Percentiles rank a stretch among this genome's conserved stretches.
Evolutionary conservation across 1,140 invertebrate species (phyloP).

Genomic region (Drosophila nikananu): DNA sequence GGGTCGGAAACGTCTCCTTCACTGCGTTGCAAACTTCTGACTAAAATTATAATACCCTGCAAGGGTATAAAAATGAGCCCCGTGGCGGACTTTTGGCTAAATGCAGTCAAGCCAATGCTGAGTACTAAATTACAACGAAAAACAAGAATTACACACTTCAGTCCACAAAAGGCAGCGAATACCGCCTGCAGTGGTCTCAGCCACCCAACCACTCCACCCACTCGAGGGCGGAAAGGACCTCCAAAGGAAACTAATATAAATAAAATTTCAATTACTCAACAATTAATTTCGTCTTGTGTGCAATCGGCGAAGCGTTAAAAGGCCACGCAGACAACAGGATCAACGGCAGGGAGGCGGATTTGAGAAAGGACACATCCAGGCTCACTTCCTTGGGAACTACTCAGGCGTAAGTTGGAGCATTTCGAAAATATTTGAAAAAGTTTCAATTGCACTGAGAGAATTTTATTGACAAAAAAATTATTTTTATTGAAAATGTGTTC

Average conservation of each 20-base stretch:
- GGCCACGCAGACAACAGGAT: conserved; percentile 32
- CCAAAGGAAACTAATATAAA: conserved; percentile 84
- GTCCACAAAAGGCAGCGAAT: conserved; percentile 50
- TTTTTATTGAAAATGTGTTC: no score
- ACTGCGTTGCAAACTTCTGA: no score
- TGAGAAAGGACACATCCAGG: conserved; percentile 45
- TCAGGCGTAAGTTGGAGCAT: conserved; percentile 55
- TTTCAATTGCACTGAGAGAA: conserved; percentile 16
- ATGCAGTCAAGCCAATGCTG: conserved; percentile 59
- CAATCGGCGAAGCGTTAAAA: conserved; percentile 80
- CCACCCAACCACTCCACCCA: not conserved
- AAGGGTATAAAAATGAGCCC: conserved; percentile 63
- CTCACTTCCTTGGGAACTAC: conserved; percentile 54
- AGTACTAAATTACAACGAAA: conserved; percentile 59
- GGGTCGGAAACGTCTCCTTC: no score
- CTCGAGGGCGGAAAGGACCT: conserved; percentile 26
- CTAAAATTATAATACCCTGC: no score
- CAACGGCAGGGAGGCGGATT: conserved; percentile 21
- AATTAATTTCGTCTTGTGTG: conserved; percentile 84
- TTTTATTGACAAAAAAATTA: not conserved
- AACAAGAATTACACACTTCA: conserved; percentile 77
- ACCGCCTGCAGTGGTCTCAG: conserved; percentile 56
- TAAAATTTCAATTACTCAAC: conserved; percentile 85
- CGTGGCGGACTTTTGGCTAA: conserved; percentile 40
- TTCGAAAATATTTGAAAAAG: conserved; percentile 47